Evolutionary conservation across 2,888 invertebrate species (phyloP).

Genomic region (Nymphalis c-album): DNA sequence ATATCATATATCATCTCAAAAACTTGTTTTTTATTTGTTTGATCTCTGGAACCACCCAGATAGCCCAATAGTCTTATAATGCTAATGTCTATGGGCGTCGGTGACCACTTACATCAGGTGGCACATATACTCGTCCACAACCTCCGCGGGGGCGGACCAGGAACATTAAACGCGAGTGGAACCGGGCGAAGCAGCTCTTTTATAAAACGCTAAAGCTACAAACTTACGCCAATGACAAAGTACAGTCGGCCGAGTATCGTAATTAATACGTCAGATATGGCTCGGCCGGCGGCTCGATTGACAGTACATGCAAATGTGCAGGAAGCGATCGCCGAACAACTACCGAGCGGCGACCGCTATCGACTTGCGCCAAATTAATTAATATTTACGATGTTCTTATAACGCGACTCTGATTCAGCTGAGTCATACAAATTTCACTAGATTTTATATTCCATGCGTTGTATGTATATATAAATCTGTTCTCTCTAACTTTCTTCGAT

Average conservation of each 20-base stretch:
- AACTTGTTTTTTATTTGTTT: no score
- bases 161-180: no score
- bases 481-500: no score
- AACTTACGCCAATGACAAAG: slow-evolving; percentile 41
- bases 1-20: no score
- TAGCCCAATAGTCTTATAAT: no score
- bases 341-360: slow-evolving; percentile 27
- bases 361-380: slow-evolving; percentile 28
- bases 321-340: slow-evolving; percentile 42
- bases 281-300: slow-evolving; percentile 55
- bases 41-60: no score
- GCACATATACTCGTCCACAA: no score
- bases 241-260: slow-evolving; percentile 61
- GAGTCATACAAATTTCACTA: neutral
- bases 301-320: slow-evolving; percentile 58
- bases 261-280: slow-evolving; percentile 77
- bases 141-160: no score
- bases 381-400: slow-evolving; percentile 28
- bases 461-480: no score
- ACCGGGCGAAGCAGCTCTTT: neutral
- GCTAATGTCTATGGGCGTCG: no score
- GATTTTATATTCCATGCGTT: no score
- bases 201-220: slow-evolving; percentile 19
- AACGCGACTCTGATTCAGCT: slow-evolving; percentile 1
- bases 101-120: no score